These are phyloP conservation scores for Hemitrygon akajei DNA, from an alignment of 2,797 vertebrate genomes.

Conservation along the genomic window DNA sequence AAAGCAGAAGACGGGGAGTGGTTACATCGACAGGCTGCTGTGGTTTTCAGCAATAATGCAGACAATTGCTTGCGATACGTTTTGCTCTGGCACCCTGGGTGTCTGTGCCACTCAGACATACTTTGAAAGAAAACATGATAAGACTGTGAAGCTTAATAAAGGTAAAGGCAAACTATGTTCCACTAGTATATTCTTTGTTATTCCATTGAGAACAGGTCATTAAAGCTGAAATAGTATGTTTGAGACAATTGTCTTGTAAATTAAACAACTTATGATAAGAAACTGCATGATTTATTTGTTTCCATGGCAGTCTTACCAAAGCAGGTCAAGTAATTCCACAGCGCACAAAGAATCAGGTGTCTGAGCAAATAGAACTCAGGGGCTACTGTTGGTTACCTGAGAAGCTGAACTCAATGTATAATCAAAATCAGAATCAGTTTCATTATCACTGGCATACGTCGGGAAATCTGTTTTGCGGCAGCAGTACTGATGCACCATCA, in stretches of 20 bases:
- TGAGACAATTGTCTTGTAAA: background rate
- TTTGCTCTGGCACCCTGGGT: constrained; percentile 12
- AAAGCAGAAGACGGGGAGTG: background rate
- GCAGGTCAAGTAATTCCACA: constrained; percentile 13
- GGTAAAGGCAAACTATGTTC: background rate
- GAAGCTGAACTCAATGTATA: background rate
- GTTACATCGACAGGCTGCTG: background rate
- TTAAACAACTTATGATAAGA: background rate
- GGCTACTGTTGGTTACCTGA: background rate
- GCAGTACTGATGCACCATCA: too few species aligned
- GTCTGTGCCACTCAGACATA: background rate
- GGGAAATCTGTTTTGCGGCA: too few species aligned
- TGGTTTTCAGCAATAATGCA: background rate
- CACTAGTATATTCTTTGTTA: background rate
- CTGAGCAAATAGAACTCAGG: background rate
- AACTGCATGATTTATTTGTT: background rate
- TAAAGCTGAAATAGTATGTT: too few species aligned
- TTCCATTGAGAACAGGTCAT: background rate
- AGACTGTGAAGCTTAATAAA: background rate
- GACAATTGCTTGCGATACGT: background rate
- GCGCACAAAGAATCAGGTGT: background rate
- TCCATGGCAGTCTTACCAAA: background rate
- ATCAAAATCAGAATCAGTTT: too few species aligned
- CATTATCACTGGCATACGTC: too few species aligned
- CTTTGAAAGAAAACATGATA: background rate